Conservation (phyloP, 2,888 invertebrate genomes). For the Thereva nobilitata region DNA sequence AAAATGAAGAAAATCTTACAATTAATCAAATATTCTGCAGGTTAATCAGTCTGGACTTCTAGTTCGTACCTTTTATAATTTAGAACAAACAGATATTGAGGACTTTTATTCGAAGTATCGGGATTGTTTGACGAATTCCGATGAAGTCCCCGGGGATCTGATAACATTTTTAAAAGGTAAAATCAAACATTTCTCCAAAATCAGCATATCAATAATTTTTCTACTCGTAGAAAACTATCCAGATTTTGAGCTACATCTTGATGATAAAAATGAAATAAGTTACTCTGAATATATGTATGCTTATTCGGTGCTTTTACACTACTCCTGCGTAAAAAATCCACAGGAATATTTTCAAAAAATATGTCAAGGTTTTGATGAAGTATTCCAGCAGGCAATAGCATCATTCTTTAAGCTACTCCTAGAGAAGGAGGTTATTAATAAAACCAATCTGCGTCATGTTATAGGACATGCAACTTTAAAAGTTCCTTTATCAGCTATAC, state of each 20-base stretch:
- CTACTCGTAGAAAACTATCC: constrained; percentile 50
- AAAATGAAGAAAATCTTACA: neutral
- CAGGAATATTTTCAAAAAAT: constrained; percentile 50
- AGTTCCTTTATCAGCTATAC: neutral
- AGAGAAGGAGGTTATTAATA: constrained; percentile 45
- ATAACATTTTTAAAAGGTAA: constrained; percentile 50
- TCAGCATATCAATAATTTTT: neutral
- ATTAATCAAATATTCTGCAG: constrained; percentile 42
- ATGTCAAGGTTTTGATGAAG: constrained; percentile 50
- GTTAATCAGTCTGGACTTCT: constrained; percentile 49
- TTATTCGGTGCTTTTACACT: constrained; percentile 54
- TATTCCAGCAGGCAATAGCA: constrained; percentile 49
- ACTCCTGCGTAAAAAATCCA: constrained; percentile 51
- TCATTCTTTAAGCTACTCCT: constrained; percentile 50
- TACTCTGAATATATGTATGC: constrained; percentile 51
- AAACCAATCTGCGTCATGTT: constrained; percentile 46
- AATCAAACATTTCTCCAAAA: constrained; percentile 4
- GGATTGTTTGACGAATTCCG: constrained; percentile 33
- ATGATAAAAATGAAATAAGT: constrained; percentile 47
- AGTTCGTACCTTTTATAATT: constrained; percentile 45
- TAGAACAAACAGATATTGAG: constrained; percentile 54
- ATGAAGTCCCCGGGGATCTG: constrained; percentile 33
- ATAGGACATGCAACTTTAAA: constrained; percentile 45
- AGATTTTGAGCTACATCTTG: constrained; percentile 47
- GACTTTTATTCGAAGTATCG: constrained; percentile 48